Base-by-base conservation (phyloP, 2,113 vertebrate species). In the Electrona antarctica region DNA sequence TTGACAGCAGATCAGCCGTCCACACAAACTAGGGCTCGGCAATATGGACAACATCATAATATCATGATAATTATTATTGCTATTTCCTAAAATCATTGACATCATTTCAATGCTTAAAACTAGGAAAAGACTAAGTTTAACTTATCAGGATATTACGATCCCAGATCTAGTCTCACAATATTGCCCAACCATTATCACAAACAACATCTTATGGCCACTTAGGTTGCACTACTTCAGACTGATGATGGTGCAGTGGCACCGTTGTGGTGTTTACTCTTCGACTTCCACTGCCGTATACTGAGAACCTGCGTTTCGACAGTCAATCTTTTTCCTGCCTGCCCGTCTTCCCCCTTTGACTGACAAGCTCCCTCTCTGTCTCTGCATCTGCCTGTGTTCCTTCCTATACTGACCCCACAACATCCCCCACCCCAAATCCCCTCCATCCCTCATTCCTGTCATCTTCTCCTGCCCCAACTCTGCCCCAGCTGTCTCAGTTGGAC, bases 401-500 rank as follows among this genome's bases (percentile, higher is more conserved):
- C 64, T 76, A 61, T 79, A 81, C 73, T 83, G 78, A 78, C 73
- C 70, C 74, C 54, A 56, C 80, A 81, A 56, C 80, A 81, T 78
- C 68, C 58, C 60, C 86, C 70, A 66, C 62, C 69, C 76, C 64
- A 73, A 70, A 13, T 67, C 58, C 51, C 54, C 48, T 7, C 74
- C 71, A 68, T 61, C 73, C 68, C 62, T 74, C 46, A 63, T 41
- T 70, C 67, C 69, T 82, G 13, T 48, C 55, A 71, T 61, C 61
- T 69, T 74, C 91, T 94, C 87, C 94, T 94, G 91, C 89, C 87
- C 90, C 90, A 86, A 84, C 83, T 87, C 80, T 41, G 33, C 33
- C 33, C 33, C 33, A 89, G 87, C 91, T 91, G 86, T 89, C 88
- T 94, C 94, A 97, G 95, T 94, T 92, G 96, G 96, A 98, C 90